phyloP scores from a whole-genome alignment of 2,113 vertebrate species.

The Python bivittatus region DNA sequence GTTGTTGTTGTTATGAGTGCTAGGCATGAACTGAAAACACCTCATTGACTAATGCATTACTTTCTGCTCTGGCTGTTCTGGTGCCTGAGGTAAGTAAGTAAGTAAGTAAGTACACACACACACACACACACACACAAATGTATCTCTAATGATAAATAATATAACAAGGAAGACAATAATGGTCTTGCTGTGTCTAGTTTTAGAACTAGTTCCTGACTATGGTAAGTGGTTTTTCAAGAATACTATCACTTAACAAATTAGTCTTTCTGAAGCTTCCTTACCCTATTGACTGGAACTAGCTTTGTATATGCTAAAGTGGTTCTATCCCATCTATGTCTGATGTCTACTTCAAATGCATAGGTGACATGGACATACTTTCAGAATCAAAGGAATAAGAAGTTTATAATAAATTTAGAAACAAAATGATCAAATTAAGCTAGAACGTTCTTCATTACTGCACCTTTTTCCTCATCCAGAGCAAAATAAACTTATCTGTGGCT shows the following conservation, averaged over 20 bases:
- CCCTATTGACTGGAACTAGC: slow-evolving; percentile 46
- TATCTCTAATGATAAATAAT: not conserved
- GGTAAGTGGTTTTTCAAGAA: slow-evolving; percentile 28
- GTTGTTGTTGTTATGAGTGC: slow-evolving; percentile 10
- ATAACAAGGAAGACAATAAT: not conserved
- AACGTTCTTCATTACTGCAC: slow-evolving; percentile 39
- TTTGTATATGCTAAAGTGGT: slow-evolving; percentile 49
- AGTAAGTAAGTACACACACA: too few species aligned
- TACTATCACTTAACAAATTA: slow-evolving; percentile 31
- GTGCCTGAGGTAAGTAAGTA: not conserved
- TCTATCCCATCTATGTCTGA: slow-evolving; percentile 54
- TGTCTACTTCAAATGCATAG: slow-evolving; percentile 60
- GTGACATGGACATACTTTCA: slow-evolving; percentile 55
- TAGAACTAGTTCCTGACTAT: not conserved
- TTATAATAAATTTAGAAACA: slow-evolving; percentile 59
- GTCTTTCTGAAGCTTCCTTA: slow-evolving; percentile 24
- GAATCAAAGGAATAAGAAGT: slow-evolving; percentile 62
- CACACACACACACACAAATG: too few species aligned
- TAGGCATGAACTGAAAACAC: slow-evolving; percentile 39
- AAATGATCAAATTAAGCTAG: slow-evolving; percentile 50
- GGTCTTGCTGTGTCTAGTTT: not conserved
- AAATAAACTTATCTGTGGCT: slow-evolving; percentile 25
- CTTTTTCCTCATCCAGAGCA: slow-evolving; percentile 30
- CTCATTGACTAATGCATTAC: slow-evolving; percentile 38
- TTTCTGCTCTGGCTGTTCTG: not conserved